Evolutionary conservation across 2,888 invertebrate genomes (phyloP), one percentile per base, ranked within the genome.

Genomic region (Epinotia brunnichana): DNA sequence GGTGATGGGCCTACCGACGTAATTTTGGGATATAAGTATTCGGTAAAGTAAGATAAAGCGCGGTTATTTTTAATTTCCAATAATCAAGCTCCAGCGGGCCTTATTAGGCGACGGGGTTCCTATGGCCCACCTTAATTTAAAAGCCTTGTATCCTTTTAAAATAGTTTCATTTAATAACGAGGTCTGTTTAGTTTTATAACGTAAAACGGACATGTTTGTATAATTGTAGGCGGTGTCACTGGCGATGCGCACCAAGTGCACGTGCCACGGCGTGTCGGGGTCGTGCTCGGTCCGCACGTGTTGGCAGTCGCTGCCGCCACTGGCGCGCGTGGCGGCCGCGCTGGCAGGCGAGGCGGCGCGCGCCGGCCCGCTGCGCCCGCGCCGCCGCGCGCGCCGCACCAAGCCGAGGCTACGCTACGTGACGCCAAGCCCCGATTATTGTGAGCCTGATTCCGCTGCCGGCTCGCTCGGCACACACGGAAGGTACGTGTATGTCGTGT

Each of bases 261-360:
- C 97, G 83, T 97, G 97, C 81, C 97, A 97, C 90, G 97, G 97
- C 51, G 96, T 97, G 71, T 97, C 97, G 15, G 97, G 97, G 0
- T 96, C 97, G 66, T 97, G 97, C 86, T 96, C 96, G 78, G 95
- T 97, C 79, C 95, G 96, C 84, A 97, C 97, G 54, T 97, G 97
- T 85, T 97, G 97, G 97, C 94, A 95, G 78, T 95, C 96, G 1
- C 88, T 97, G 78, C 95, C 96, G 4, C 93, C 83, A 87, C 95
- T 84, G 91, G 95, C 87, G 87, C 94, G 82, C 90, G 95, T 96
- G 75, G 94, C 95, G 79, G 92, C 94, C 44, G 94, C 94, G 77
- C 87, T 90, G 74, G 89, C 89, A 54, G 84, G 80, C 56, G 90
- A 90, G 80, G 84, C 89, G 15, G 83, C 93, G 69, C 94, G 89